Evolutionary conservation across 2,797 vertebrate genomes (phyloP).

Genomic region (Schizopygopsis malacanthus): DNA sequence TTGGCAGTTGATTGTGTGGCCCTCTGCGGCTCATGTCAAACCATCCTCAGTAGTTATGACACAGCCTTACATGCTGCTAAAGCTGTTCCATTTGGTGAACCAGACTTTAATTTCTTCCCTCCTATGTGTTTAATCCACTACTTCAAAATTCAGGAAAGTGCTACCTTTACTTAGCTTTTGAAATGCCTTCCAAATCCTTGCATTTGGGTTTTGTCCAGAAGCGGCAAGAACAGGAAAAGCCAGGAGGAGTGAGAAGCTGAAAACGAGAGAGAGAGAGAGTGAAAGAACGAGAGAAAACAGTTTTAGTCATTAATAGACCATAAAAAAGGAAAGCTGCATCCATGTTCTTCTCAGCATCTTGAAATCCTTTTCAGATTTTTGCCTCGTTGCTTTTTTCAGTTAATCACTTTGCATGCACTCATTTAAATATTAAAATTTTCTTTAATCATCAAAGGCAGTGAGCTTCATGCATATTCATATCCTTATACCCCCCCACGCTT

Average conservation of each 20-base stretch:
- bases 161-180: conserved; percentile 63
- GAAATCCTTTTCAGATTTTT: conserved; percentile 76
- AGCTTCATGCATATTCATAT: conserved; percentile 99
- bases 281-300: conserved; percentile 53
- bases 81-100: conserved; percentile 51
- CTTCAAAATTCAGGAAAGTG: conserved; percentile 61
- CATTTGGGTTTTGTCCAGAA: conserved; percentile 69
- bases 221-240: conserved; percentile 45
- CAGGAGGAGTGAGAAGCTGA: conserved; percentile 36
- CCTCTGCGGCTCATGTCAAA: conserved; percentile 40
- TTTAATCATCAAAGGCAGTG: conserved; percentile 99
- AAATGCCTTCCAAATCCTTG: conserved; percentile 66
- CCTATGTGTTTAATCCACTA: conserved; percentile 60
- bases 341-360: conserved; percentile 75
- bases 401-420: conserved; percentile 99
- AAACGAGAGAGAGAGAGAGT: conserved; percentile 46
- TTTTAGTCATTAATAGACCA: conserved; percentile 70
- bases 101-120: conserved; percentile 54
- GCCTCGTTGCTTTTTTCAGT: conserved; percentile 82
- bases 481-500: conserved; percentile 67
- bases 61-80: conserved; percentile 47
- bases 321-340: conserved; percentile 70
- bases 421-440: conserved; percentile 99
- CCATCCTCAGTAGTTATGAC: conserved; percentile 52
- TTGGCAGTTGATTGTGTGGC: conserved; percentile 49